phyloP scores from a whole-genome alignment of 2,113 vertebrate species.

The Megaptera novaeangliae region DNA sequence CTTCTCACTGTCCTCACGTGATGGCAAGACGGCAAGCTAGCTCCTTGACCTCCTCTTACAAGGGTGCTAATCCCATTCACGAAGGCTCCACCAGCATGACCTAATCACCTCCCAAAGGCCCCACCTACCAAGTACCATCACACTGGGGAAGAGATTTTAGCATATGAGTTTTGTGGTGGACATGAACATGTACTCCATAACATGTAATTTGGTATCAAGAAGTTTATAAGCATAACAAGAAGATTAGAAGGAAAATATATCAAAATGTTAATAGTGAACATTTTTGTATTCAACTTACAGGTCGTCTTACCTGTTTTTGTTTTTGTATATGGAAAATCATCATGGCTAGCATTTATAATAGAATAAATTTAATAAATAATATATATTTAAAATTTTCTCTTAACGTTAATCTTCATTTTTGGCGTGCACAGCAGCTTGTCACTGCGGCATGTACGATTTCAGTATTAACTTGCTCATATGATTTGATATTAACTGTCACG shows the following conservation, averaged over 20 bases:
- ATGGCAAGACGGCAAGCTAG: neutral
- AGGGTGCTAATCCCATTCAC: neutral
- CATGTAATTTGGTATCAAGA: neutral
- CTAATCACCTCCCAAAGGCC: neutral
- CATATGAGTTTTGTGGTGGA: neutral
- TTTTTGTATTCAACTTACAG: neutral
- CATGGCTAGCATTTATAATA: neutral
- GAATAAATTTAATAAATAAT: neutral
- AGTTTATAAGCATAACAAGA: neutral
- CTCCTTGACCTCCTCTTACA: neutral
- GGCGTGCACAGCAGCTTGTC: neutral
- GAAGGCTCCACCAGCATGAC: neutral
- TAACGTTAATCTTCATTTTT: neutral
- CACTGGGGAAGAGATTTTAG: neutral
- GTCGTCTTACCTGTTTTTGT: neutral
- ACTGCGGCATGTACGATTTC: neutral
- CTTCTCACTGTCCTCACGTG: neutral
- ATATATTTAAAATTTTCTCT: neutral
- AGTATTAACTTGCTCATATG: too few relatives aligned
- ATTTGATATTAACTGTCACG: accelerated
- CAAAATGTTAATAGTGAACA: neutral
- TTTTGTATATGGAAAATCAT: neutral
- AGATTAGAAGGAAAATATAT: neutral
- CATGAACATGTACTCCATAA: neutral
- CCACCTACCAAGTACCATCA: neutral